Conservation (phyloP, 2,113 vertebrate species). For the Promerops cafer region DNA sequence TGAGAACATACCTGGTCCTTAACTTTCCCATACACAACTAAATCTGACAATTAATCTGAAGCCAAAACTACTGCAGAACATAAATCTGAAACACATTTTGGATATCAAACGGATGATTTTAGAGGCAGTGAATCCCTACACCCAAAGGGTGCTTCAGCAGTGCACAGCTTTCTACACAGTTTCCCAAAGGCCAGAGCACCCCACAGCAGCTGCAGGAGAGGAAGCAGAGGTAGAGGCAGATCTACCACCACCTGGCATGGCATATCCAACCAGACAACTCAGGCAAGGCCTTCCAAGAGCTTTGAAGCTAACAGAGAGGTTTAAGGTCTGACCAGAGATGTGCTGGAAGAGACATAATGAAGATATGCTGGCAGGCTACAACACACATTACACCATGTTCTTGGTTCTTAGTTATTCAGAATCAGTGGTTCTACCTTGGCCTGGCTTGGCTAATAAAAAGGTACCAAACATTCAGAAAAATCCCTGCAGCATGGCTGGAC, state of each 20-base stretch:
- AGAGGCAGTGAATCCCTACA: not conserved
- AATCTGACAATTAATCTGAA: not conserved
- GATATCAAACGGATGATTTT: not conserved
- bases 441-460: not conserved
- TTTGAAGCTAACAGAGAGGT: not conserved
- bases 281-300: not conserved
- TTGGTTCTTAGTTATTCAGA: not conserved
- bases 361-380: not conserved
- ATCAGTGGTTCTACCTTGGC: not conserved
- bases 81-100: not conserved
- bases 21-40: not conserved
- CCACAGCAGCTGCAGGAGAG: not conserved
- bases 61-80: not conserved
- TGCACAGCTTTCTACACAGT: not conserved
- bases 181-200: not conserved
- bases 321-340: not conserved
- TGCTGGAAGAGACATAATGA: not conserved
- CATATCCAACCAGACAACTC: rapidly evolving
- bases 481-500: not conserved
- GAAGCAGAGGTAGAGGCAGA: not conserved
- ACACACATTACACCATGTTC: not conserved
- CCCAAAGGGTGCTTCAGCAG: not conserved
- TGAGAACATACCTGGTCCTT: not conserved
- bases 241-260: not conserved
- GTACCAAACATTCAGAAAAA: not conserved